Base-by-base conservation (phyloP, 2,888 invertebrate species). In the Psylliodes chrysocephalus region DNA sequence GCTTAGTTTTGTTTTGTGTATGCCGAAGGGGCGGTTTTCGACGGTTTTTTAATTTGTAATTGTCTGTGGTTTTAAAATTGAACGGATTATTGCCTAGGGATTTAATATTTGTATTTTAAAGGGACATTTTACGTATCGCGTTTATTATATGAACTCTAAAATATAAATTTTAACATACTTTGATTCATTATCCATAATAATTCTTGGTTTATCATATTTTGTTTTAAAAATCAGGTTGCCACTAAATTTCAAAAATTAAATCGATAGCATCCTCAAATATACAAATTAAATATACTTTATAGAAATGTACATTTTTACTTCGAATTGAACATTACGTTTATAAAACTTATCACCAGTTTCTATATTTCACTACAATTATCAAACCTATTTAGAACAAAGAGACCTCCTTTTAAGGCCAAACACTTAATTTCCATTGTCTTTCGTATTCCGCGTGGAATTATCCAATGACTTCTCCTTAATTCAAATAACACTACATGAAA, bases 351-450 rank as follows among this genome's bases (percentile, higher is more conserved):
- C n/a, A n/a, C n/a, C n/a, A 22, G 6, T 22, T 22, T 22, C 22
- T 22, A 7, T 18, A 51, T 30, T 12, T 10, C 12, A 35, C 1
- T 12, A 18, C 44, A 46, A 56, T 56, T 46, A 56, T 30, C 15
- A 35, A 46, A 56, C 8, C 56, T 19, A 56, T 46, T 56, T 56
- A 56, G 46, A 46, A 56, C 46, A 46, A 56, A 42, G 19, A 12
- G 17, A 17, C 40, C 22, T 33, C 12, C 33, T 46, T 46, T 56
- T 46, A 46, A 18, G 15, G 14, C 46, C 56, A 56, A 56, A 46
- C 46, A 56, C 56, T 56, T 56, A 56, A 46, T 56, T 44, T 56
- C 56, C 56, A 46, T 56, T 56, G 33, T 56, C 46, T 46, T 22
- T 33, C 10, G 12, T 14, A 17, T 28, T 44, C 33, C 46, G 7